A percentile compares a stretch with the other conserved stretches of the same genome.
Conservation (phyloP, 2,797 vertebrate species). For the Pogoniulus pusillus region DNA sequence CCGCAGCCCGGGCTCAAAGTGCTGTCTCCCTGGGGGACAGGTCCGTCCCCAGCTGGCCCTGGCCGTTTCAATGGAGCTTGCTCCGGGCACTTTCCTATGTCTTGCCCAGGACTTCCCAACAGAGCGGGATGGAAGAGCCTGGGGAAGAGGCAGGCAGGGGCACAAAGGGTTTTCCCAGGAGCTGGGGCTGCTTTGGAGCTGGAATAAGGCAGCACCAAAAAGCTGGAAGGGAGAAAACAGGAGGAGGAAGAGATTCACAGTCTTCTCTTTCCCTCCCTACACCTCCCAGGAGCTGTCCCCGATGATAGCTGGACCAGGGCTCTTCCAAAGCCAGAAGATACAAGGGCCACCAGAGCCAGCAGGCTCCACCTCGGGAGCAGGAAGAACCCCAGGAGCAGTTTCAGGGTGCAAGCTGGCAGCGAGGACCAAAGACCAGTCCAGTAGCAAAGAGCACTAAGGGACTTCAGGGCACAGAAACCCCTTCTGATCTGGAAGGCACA, state of each 20-base stretch:
- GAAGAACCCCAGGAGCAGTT: background rate
- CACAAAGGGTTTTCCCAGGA: background rate
- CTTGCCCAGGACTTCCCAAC: background rate
- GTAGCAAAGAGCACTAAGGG: background rate
- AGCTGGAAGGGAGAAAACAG: background rate
- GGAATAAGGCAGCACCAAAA: background rate
- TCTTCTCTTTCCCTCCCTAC: background rate
- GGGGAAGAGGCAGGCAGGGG: background rate
- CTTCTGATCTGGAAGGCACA: background rate
- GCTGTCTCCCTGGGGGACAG: conserved; percentile 28
- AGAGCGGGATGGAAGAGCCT: background rate
- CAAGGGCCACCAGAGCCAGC: rapidly evolving
- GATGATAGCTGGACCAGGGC: background rate
- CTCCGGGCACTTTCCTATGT: rapidly evolving
- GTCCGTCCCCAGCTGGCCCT: background rate
- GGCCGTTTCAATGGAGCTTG: background rate
- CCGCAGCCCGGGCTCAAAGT: conserved; percentile 23
- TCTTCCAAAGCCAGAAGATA: rapidly evolving
- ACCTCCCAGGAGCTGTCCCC: background rate
- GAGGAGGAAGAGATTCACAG: background rate
- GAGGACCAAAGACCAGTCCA: background rate
- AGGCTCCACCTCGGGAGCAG: background rate
- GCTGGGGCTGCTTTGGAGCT: background rate
- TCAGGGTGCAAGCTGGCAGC: background rate
- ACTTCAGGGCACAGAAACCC: background rate